Conservation (phyloP, 1,140 invertebrate species). For the Drosophila nasuta region DNA sequence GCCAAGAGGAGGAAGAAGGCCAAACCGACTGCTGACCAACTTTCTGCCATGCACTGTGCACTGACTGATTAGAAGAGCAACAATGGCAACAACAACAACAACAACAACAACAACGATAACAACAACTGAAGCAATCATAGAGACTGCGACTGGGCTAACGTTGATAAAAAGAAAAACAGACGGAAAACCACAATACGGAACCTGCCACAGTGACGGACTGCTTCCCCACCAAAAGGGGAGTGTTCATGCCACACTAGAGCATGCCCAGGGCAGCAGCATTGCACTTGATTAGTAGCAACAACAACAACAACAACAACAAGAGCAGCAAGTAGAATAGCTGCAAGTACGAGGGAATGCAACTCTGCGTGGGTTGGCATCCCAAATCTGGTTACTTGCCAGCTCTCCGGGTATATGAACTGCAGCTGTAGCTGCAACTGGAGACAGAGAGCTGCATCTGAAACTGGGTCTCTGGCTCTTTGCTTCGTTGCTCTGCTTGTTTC, state of each 20-base stretch:
- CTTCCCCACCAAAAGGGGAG: slow-evolving; percentile 1
- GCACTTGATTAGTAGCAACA: slow-evolving; percentile 74
- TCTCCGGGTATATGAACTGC: slow-evolving; percentile 26
- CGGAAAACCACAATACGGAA: slow-evolving; percentile 73
- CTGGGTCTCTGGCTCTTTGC: not conserved
- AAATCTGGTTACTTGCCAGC: slow-evolving; percentile 78
- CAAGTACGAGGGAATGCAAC: slow-evolving; percentile 18
- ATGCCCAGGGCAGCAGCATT: slow-evolving; percentile 50
- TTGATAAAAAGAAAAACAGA: slow-evolving; percentile 78
- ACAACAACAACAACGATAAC: slow-evolving; percentile 32
- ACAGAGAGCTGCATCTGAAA: not conserved
- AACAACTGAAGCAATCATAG: slow-evolving; percentile 39
- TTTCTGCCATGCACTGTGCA: slow-evolving; percentile 53
- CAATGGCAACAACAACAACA: slow-evolving; percentile 23
- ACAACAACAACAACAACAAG: slow-evolving; percentile 18
- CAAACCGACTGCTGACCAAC: slow-evolving; percentile 39
- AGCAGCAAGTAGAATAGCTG: slow-evolving; percentile 20
- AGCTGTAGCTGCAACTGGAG: not conserved
- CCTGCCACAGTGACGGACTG: slow-evolving; percentile 42
- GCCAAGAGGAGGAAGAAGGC: not conserved
- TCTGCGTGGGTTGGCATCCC: slow-evolving; percentile 47
- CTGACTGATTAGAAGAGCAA: slow-evolving; percentile 69
- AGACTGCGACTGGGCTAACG: slow-evolving; percentile 59
- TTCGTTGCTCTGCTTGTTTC: slow-evolving; percentile 47
- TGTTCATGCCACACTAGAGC: not conserved